These are phyloP conservation scores for Dendrolimus pini DNA, from an alignment of 2,888 invertebrate genomes.

Conservation along the genomic window DNA sequence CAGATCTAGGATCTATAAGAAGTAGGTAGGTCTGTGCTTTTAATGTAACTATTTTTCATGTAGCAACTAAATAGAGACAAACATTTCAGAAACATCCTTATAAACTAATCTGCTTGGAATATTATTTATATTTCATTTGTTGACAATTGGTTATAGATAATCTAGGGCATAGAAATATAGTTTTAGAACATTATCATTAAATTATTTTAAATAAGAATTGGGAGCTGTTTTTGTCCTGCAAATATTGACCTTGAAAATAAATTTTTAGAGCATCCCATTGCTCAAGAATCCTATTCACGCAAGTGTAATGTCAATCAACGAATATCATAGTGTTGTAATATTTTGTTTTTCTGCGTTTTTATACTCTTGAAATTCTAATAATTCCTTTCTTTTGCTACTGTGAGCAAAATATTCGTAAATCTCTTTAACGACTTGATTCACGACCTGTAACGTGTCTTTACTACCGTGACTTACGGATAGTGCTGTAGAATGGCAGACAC, in stretches of 20 bases:
- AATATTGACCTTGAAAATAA: constrained; percentile 1
- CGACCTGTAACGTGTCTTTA: constrained; percentile 9
- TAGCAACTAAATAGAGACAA: constrained; percentile 4
- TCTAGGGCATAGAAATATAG: constrained; percentile 3
- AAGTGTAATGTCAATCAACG: no score
- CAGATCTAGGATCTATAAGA: not conserved
- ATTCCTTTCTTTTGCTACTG: constrained; percentile 7
- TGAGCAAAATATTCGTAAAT: constrained; percentile 15
- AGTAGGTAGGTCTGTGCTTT: constrained; percentile 3
- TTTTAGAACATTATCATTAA: constrained; percentile 4
- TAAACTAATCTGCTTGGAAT: not conserved
- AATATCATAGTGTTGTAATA: no score
- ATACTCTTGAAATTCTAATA: no score
- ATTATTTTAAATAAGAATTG: constrained; percentile 9
- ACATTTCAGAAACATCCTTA: not conserved
- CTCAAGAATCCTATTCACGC: no score
- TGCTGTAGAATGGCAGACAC: constrained; percentile 14
- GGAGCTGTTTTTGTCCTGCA: constrained; percentile 5
- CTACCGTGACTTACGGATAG: constrained; percentile 10
- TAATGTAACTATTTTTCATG: constrained; percentile 5
- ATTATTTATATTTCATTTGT: constrained; percentile 5
- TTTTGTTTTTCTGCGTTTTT: no score
- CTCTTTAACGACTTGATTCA: constrained; percentile 17
- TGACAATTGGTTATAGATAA: constrained; percentile 4
- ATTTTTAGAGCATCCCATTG: constrained; percentile 14